Percentiles rank a stretch among this genome's conserved stretches.
phyloP scores from a whole-genome alignment of 1,140 invertebrate species.

The Neodiprion fabricii region DNA sequence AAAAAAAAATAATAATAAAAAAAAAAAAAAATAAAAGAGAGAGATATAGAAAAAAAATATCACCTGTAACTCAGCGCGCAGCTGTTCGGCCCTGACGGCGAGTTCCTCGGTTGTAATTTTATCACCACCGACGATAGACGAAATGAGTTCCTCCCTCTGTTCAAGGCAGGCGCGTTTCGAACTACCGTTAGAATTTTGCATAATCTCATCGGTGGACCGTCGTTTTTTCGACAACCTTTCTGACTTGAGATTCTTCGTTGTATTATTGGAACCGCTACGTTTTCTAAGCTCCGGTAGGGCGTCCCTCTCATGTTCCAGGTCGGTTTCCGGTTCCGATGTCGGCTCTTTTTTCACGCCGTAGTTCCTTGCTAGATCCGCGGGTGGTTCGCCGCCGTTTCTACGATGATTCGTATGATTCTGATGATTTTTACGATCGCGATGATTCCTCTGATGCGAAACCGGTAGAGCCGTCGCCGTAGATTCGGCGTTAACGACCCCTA shows the following conservation, averaged over 20 bases:
- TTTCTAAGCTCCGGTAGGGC: constrained; percentile 13
- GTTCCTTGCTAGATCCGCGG: neutral
- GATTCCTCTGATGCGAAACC: constrained; percentile 53
- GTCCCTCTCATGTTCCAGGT: constrained; percentile 18
- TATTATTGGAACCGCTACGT: neutral
- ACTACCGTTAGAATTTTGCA: constrained; percentile 39
- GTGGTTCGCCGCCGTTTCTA: constrained; percentile 27
- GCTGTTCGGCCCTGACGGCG: constrained; percentile 47
- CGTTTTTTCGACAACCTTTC: constrained; percentile 43
- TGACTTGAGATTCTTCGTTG: neutral
- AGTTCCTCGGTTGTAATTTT: constrained; percentile 45
- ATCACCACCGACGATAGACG: constrained; percentile 44
- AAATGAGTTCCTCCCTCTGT: constrained; percentile 52
- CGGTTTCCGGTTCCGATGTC: constrained; percentile 25
- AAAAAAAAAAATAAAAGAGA: neutral
- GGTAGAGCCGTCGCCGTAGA: constrained; percentile 38
- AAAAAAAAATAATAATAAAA: neutral
- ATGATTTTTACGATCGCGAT: constrained; percentile 46
- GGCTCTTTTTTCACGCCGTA: constrained; percentile 45
- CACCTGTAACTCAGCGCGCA: constrained; percentile 53
- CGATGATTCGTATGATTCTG: neutral
- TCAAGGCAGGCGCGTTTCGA: constrained; percentile 50
- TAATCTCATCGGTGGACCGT: constrained; percentile 37
- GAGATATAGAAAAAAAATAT: neutral
- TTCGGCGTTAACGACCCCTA: too few relatives aligned